Evolutionary conservation across 2,888 invertebrate species (phyloP), one percentile per base, ranked within the genome.

Genomic region (Schizaphis graminum): DNA sequence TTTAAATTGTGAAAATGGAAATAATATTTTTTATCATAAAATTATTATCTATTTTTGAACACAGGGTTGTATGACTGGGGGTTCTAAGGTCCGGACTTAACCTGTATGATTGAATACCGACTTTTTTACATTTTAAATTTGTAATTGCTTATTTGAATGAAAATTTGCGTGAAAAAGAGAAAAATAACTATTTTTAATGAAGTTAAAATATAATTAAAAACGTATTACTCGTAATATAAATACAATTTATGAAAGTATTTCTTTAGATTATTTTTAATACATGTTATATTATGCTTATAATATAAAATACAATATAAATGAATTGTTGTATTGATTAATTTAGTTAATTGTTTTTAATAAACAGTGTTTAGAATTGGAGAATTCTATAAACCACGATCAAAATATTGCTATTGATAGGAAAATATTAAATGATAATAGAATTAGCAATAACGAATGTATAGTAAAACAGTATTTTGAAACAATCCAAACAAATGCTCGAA

Each of bases 341-440:
- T 7, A 11, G 3, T 41, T 2, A 28, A 21, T 88, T 85, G 24
- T 28, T 47, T 44, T 86, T 86, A 47, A 56, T 21, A n/a, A 35
- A 41, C n/a, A 89, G 89, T 57, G 57, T 57, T 47, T 44, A 44
- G 89, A 57, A 44, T 44, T 57, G 44, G 89, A 89, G 11, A 57
- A 28, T 26, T 26, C 41, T 44, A 16, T 44, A 21, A 24, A 16
- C 0, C 26, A 0, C 0, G 16, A 28, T 44, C 13, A 57, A 57
- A 26, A 89, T 26, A 44, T 44, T 26, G 89, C 57, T 7, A 44
- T 16, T 7, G 13, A 44, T 10, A 44, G 7, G 16, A 57, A 26
- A 41, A 26, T 24, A 57, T 28, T 13, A 28, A 56, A 89, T 26
- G 41, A 26, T 28, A 13, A 44, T 16, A 89, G 57, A 7, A 13